Conservation (phyloP, 2,113 vertebrate species). For the Myotis lucifugus region DNA sequence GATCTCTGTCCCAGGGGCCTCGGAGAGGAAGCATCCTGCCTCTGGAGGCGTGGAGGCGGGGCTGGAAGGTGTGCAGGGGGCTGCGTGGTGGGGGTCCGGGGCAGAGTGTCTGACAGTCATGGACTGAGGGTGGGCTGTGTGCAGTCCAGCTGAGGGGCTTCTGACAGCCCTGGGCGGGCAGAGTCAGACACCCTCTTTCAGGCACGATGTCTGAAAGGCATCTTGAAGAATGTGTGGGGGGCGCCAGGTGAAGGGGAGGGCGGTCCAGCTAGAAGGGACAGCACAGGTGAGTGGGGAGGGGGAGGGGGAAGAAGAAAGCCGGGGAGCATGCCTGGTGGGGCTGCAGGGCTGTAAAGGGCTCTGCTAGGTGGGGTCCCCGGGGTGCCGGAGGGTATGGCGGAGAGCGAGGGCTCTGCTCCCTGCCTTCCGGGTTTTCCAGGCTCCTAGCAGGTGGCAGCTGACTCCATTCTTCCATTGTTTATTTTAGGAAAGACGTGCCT, state of each 20-base stretch:
- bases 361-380: neutral
- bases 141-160: neutral
- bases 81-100: rapidly evolving
- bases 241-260: neutral
- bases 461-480: neutral
- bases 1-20: neutral
- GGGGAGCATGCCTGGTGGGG: neutral
- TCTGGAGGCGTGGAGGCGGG: rapidly evolving
- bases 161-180: neutral
- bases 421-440: neutral
- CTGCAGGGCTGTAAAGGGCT: neutral
- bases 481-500: neutral
- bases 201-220: neutral
- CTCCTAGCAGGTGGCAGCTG: neutral
- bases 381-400: rapidly evolving
- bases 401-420: rapidly evolving
- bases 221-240: neutral
- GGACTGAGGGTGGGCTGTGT: neutral
- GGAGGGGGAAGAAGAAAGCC: no score
- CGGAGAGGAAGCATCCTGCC: neutral
- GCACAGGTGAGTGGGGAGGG: rapidly evolving
- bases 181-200: no score
- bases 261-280: neutral
- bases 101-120: rapidly evolving
- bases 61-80: rapidly evolving